These are phyloP conservation scores for Actias luna DNA, from an alignment of 2,888 invertebrate species.

Conservation along the genomic window DNA sequence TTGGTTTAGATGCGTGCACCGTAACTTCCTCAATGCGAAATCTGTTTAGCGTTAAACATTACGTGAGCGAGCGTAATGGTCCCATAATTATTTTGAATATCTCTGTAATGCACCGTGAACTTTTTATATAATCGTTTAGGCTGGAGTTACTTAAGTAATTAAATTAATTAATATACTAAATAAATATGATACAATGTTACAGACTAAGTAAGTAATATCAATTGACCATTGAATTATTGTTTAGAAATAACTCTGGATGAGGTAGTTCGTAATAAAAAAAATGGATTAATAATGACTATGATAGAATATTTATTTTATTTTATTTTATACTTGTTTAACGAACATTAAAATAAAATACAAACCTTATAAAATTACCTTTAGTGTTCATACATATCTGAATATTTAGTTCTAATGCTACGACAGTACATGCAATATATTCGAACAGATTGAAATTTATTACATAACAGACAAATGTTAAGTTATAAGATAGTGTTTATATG, in stretches of 20 bases:
- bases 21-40: slow-evolving; percentile 51
- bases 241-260: not conserved
- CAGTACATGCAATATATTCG: not conserved
- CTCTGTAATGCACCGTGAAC: slow-evolving; percentile 6
- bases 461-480: not conserved
- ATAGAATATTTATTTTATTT: too few relatives aligned
- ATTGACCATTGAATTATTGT: not conserved
- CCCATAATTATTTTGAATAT: slow-evolving; percentile 13
- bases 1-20: slow-evolving; percentile 40
- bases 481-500: not conserved
- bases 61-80: slow-evolving; percentile 35
- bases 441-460: not conserved
- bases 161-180: not conserved
- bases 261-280: not conserved
- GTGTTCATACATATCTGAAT: not conserved
- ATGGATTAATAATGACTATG: not conserved
- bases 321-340: too few relatives aligned
- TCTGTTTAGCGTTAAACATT: slow-evolving; percentile 44
- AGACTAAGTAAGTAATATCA: not conserved
- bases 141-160: not conserved
- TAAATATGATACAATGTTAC: not conserved
- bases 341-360: not conserved
- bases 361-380: not conserved
- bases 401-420: not conserved
- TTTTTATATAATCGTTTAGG: slow-evolving; percentile 5